Evolutionary conservation across 2,888 invertebrate genomes (phyloP), one percentile per base, ranked within the genome.

Genomic region (Ophioninae sp.): DNA sequence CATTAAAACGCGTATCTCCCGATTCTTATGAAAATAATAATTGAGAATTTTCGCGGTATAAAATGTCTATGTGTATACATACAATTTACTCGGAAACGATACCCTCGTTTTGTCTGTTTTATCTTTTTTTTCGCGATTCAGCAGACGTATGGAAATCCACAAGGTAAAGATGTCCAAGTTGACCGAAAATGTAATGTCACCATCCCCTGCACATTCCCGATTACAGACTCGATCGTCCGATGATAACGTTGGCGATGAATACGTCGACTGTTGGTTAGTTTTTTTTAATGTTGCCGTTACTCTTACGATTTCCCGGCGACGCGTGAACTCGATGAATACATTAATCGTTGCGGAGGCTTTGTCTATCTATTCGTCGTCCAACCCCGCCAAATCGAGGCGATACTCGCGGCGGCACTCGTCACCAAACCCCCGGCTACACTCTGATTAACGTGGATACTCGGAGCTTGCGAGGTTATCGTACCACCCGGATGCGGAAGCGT

Each of bases 371-470:
- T 94, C 90, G 93, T 93, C 62, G 95, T 95, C 95, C 96, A 95
- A 8, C 95, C 96, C 87, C 96, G 95, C 95, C 97, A 96, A 89
- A 97, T 94, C 79, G 97, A 97, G 65, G 96, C 96, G 87, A 98
- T 94, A 86, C 97, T 96, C 80, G 97, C 96, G 75, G 97, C 97
- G 39, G 97, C 97, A 88, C 97, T 97, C 80, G 96, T 96, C 88
- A 97, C 95, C 30, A 97, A 94, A 75, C 97, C 96, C 41, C 96
- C 96, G 61, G 96, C 96, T 86, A 96, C 94, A 93, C 95, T 93
- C 88, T 93, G 93, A 88, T 93, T 92, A 69, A 93, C 92, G 85
- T 93, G 92, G 87, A 91, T 89, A 85, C 89, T 92, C 69, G 92
- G 90, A 44, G 91, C 89, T 84, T 92, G 92, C 81, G 92, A 92